phyloP scores from a whole-genome alignment of 2,797 vertebrate species.

The Pangasius krempfi region DNA sequence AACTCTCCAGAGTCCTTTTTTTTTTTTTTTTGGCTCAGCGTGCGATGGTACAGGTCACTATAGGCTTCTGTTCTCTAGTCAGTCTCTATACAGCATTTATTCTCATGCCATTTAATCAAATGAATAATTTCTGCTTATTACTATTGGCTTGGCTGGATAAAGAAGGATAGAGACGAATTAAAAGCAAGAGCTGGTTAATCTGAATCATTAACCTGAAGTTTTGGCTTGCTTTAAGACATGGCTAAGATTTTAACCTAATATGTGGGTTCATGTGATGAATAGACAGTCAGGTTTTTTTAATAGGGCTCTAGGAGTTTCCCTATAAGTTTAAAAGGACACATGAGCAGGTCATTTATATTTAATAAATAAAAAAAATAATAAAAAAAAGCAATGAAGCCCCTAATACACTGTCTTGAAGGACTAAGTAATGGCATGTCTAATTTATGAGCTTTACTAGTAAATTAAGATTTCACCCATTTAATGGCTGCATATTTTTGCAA shows the following conservation, averaged over 20 bases:
- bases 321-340: background rate
- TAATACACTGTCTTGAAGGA: background rate
- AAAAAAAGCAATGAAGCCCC: background rate
- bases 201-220: background rate
- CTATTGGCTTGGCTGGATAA: background rate
- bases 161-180: background rate
- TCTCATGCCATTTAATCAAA: background rate
- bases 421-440: background rate
- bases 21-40: too few relatives aligned
- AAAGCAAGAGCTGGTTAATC: background rate
- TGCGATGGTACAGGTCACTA: too few relatives aligned
- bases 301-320: too few relatives aligned
- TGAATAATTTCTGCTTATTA: background rate
- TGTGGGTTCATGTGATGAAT: background rate
- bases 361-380: background rate
- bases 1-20: constrained; percentile 28
- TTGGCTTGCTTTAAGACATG: background rate
- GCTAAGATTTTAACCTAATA: background rate
- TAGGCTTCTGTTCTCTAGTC: background rate
- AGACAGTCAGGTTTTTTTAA: background rate
- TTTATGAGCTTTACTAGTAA: background rate
- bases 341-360: background rate
- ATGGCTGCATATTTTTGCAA: background rate
- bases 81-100: constrained; percentile 9
- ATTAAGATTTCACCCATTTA: background rate